phyloP scores from a whole-genome alignment of 2,888 invertebrate genomes.

The Mimumesa dahlbomi region DNA sequence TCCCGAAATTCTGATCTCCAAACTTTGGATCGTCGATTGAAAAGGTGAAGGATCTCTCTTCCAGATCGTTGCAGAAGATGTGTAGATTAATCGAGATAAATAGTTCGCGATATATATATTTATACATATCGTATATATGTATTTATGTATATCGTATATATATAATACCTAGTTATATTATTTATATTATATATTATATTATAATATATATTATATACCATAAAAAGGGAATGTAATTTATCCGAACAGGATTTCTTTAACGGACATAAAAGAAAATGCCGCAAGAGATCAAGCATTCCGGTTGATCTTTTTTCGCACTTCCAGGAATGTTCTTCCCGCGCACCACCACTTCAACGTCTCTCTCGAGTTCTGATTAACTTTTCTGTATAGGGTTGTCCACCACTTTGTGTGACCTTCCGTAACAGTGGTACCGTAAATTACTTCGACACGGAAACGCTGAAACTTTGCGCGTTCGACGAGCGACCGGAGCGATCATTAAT shows the following conservation, averaged over 20 bases:
- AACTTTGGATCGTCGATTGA: no score
- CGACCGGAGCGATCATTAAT: neutral
- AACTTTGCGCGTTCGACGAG: neutral
- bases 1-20: no score
- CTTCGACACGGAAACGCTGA: neutral
- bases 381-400: slow-evolving; percentile 25
- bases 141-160: no score
- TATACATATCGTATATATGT: no score
- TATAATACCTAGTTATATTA: no score
- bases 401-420: slow-evolving; percentile 36
- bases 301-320: slow-evolving; percentile 49
- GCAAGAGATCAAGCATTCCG: slow-evolving; percentile 27
- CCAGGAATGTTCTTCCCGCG: slow-evolving; percentile 34
- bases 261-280: neutral
- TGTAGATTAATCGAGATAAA: no score
- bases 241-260: neutral
- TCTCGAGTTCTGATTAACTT: slow-evolving; percentile 32
- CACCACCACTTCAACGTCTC: slow-evolving; percentile 24
- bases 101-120: no score
- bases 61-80: no score
- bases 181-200: no score
- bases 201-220: no score
- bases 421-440: neutral
- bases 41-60: no score
- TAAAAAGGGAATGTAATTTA: neutral